Percentiles rank a stretch among this genome's conserved stretches.
Evolutionary conservation across 1,140 invertebrate genomes (phyloP).

Genomic region (Drosophila eugracilis): DNA sequence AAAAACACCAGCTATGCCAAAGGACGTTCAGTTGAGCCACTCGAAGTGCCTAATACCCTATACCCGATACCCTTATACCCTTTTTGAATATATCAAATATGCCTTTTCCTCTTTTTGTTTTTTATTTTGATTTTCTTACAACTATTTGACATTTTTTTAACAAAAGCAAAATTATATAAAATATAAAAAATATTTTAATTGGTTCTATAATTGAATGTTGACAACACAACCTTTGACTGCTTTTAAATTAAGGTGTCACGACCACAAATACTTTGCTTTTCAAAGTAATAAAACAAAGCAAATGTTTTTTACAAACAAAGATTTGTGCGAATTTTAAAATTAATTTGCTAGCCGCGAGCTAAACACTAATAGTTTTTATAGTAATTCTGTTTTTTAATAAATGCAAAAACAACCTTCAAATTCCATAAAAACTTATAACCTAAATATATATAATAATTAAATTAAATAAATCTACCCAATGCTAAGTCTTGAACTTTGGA

Average conservation of each 20-base stretch:
- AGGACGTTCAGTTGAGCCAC: not conserved
- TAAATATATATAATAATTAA: not conserved
- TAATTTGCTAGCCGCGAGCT: not conserved
- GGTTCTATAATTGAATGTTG: not conserved
- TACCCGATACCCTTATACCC: too few species aligned
- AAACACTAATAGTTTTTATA: not conserved
- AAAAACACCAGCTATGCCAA: not conserved
- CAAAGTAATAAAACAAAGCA: not conserved
- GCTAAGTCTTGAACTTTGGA: not conserved
- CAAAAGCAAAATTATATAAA: too few species aligned
- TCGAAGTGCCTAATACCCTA: conserved; percentile 17
- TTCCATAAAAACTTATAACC: not conserved
- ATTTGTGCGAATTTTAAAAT: conserved; percentile 11
- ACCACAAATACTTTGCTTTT: too few species aligned
- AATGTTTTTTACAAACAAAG: too few species aligned
- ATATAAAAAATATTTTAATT: conserved; percentile 6
- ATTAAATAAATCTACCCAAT: conserved; percentile 6
- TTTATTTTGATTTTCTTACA: too few species aligned
- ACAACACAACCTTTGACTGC: not conserved
- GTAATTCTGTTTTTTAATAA: not conserved
- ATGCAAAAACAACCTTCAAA: not conserved
- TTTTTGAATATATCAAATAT: too few species aligned
- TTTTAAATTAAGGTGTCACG: conserved; percentile 26
- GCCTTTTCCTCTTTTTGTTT: too few species aligned
- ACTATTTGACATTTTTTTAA: too few species aligned